Base-by-base conservation (phyloP, 2,113 vertebrate species). In the Oreochromis niloticus region DNA sequence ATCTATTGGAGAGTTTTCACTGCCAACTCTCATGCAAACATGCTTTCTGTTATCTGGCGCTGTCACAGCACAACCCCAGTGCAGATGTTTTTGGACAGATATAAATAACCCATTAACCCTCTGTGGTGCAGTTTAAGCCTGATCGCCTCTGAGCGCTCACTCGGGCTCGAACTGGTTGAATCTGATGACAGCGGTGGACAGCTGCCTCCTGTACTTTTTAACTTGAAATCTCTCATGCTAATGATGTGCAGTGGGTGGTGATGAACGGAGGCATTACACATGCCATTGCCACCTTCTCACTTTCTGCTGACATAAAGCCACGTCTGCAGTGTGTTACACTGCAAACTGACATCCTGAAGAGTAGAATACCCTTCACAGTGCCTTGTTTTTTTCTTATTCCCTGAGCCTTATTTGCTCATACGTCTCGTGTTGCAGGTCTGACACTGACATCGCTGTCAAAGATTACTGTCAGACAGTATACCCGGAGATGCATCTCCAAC, bases 171-270 rank as follows among this genome's bases (percentile, higher is more conserved):
- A 36, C 78, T 30, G 68, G 85, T 11, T 17, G 68, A 84, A 88
- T 57, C 13, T 43, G 81, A 48, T 24, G 46, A 75, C 59, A 43
- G 84, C 22, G 8, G 68, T 14, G 89, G 90, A 90, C 87, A 87
- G 85, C 79, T 83, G 63, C 80, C 63, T 87, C 80, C 83, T 80
- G 14, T 89, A 39, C 83, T 63, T 88, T 80, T 71, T 32, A n/a
- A 41, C 56, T 55, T 2, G 5, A 59, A 79, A 50, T 85, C 79
- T 27, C 81, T 81, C 32, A 50, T 79, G 89, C 85, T 94, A 94
- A 94, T 90, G 94, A 93, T 89, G 89, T 85, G 89, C 84, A 41
- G 88, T 93, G 92, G 92, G 88, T 6, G 91, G 86, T 82, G 91
- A 93, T 79, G 85, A 88, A 39, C 84, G 7, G 87, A 92, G 88